Evolutionary conservation across 2,888 invertebrate genomes (phyloP).

Genomic region (Trissoscelio sp.): DNA sequence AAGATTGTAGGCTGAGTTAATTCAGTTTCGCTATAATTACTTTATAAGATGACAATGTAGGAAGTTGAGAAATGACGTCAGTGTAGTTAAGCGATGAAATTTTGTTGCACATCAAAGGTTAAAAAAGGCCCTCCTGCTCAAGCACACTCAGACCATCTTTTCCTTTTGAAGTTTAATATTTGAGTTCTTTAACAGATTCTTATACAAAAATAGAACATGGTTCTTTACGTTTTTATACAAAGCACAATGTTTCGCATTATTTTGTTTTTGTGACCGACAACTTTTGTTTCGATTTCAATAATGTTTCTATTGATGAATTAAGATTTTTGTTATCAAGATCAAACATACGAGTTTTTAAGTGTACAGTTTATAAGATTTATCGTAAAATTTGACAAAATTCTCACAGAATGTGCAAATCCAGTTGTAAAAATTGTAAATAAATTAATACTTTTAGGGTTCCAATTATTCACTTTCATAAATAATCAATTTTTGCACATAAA

Average conservation of each 20-base stretch:
- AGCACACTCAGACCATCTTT: conserved; percentile 27
- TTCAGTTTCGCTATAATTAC: conserved; percentile 10
- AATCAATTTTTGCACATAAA: too few species aligned
- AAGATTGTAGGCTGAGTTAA: conserved; percentile 6
- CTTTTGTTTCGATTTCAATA: neutral
- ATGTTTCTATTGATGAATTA: neutral
- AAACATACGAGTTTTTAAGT: too few species aligned
- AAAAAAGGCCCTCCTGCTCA: conserved; percentile 11
- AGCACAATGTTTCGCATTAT: neutral
- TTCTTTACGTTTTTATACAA: conserved; percentile 3
- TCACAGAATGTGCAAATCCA: too few species aligned
- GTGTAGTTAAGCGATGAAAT: conserved; percentile 10
- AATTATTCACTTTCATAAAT: too few species aligned
- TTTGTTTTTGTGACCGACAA: neutral
- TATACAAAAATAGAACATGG: conserved; percentile 30
- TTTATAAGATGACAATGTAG: conserved; percentile 11
- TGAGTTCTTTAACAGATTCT: conserved; percentile 33
- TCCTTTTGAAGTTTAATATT: conserved; percentile 32
- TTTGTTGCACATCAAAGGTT: conserved; percentile 17
- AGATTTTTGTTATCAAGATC: too few species aligned
- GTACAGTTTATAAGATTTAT: too few species aligned
- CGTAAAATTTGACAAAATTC: too few species aligned
- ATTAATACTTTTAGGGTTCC: too few species aligned
- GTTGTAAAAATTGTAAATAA: too few species aligned
- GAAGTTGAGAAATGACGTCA: conserved; percentile 30